Percentiles rank a stretch among this genome's conserved stretches.
Conservation (phyloP, 2,888 invertebrate species). For the Neelides folsomi region DNA sequence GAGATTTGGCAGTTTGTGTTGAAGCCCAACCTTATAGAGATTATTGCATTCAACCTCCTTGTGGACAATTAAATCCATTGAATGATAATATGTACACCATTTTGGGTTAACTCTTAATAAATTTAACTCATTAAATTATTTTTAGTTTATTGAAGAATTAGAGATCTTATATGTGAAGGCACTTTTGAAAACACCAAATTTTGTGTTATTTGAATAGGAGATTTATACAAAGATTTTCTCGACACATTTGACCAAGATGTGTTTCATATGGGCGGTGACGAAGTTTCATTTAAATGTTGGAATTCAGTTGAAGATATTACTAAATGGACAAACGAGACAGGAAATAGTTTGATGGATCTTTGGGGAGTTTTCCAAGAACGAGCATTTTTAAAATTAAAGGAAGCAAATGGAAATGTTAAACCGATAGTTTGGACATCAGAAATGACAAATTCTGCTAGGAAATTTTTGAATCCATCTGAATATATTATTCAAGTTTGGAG, state of each 20-base stretch:
- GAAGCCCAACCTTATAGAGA: conserved; percentile 30
- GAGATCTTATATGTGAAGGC: too few species aligned
- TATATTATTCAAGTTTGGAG: conserved; percentile 33
- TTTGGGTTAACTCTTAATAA: conserved; percentile 14
- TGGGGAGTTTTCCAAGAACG: conserved; percentile 61
- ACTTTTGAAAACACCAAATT: too few species aligned
- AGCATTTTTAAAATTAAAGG: conserved; percentile 48
- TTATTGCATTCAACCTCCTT: conserved; percentile 58
- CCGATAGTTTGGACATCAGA: conserved; percentile 67
- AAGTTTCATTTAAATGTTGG: conserved; percentile 52
- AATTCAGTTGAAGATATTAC: conserved; percentile 56
- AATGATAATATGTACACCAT: conserved; percentile 30
- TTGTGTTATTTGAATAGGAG: too few species aligned
- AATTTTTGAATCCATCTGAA: conserved; percentile 25
- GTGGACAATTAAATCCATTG: conserved; percentile 38
- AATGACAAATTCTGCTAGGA: conserved; percentile 49
- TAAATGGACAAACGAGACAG: conserved; percentile 37
- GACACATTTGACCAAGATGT: conserved; percentile 44
- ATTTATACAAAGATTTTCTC: conserved; percentile 62
- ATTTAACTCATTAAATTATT: too few species aligned
- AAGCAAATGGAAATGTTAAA: conserved; percentile 42
- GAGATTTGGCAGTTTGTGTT: conserved; percentile 35
- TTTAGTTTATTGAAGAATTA: too few species aligned
- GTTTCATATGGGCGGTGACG: conserved; percentile 52
- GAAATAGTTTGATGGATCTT: conserved; percentile 46